Conservation (phyloP, 2,888 invertebrate genomes). For the Biston betularia region DNA sequence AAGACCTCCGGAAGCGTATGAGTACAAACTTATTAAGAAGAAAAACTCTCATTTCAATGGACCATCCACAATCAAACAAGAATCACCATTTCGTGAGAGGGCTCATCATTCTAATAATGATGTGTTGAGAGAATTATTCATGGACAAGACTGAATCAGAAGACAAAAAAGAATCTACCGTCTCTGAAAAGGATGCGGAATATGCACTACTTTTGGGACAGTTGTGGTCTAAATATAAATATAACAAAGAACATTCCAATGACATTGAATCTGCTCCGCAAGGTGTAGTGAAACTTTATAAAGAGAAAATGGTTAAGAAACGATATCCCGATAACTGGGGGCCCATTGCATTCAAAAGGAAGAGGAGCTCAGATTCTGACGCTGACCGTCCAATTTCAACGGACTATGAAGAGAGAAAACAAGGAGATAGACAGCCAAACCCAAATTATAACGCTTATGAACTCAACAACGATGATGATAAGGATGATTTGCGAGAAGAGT, state of each 20-base stretch:
- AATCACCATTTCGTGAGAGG: slow-evolving; percentile 79
- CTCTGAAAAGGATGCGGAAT: slow-evolving; percentile 80
- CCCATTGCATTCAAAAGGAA: slow-evolving; percentile 83
- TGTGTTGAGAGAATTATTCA: slow-evolving; percentile 72
- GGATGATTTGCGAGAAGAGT: slow-evolving; percentile 78
- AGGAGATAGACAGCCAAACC: slow-evolving; percentile 55
- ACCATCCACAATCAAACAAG: slow-evolving; percentile 57
- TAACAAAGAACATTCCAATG: slow-evolving; percentile 68
- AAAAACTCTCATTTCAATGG: slow-evolving; percentile 64
- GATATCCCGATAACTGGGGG: slow-evolving; percentile 80
- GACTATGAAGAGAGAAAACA: slow-evolving; percentile 68
- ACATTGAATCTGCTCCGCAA: slow-evolving; percentile 68
- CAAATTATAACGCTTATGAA: slow-evolving; percentile 72
- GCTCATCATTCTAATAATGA: slow-evolving; percentile 76
- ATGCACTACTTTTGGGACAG: slow-evolving; percentile 83
- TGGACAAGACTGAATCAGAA: slow-evolving; percentile 68
- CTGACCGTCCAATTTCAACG: slow-evolving; percentile 55
- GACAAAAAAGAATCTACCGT: slow-evolving; percentile 65
- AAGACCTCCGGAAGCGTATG: slow-evolving; percentile 82
- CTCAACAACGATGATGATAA: slow-evolving; percentile 71
- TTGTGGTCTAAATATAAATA: slow-evolving; percentile 87
- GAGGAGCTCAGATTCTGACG: slow-evolving; percentile 72
- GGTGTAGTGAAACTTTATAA: slow-evolving; percentile 80
- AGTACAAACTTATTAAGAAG: slow-evolving; percentile 85
- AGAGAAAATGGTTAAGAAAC: slow-evolving; percentile 78